Evolutionary conservation across 2,113 vertebrate genomes (phyloP).

Genomic region (Shinisaurus crocodilurus): DNA sequence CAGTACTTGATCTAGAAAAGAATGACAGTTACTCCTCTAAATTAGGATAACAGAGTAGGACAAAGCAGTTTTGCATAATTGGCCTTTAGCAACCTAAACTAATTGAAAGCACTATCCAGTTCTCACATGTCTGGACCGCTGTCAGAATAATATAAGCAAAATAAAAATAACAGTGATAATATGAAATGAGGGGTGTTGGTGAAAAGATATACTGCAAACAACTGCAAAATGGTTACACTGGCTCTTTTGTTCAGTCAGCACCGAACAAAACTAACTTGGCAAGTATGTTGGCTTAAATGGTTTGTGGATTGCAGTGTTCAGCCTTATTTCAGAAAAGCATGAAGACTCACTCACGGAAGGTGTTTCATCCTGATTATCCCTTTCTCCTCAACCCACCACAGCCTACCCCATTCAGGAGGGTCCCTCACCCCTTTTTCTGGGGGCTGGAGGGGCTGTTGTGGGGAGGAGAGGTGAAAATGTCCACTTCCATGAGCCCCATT

Average conservation of each 20-base stretch:
- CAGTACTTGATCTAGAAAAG: slow-evolving; percentile 53
- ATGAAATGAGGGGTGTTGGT: not conserved
- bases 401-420: no score
- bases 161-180: not conserved
- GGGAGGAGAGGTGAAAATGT: no score
- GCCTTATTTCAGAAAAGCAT: no score
- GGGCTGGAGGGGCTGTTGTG: no score
- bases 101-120: slow-evolving; percentile 51
- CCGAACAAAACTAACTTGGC: not conserved
- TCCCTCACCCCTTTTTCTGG: no score
- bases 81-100: slow-evolving; percentile 34
- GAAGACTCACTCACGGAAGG: no score
- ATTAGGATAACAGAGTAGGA: slow-evolving; percentile 48
- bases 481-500: no score
- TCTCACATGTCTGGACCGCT: slow-evolving; percentile 23
- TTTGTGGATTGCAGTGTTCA: no score
- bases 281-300: no score
- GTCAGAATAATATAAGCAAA: slow-evolving; percentile 22
- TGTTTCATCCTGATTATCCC: no score
- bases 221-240: not conserved
- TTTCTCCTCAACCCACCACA: no score
- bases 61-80: slow-evolving; percentile 55
- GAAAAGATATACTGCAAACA: not conserved
- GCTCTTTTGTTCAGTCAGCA: not conserved
- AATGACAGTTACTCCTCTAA: slow-evolving; percentile 43